Evolutionary conservation across 2,797 vertebrate species (phyloP), one percentile per base, ranked within the genome.

Genomic region (Myiotriccus ornatus): DNA sequence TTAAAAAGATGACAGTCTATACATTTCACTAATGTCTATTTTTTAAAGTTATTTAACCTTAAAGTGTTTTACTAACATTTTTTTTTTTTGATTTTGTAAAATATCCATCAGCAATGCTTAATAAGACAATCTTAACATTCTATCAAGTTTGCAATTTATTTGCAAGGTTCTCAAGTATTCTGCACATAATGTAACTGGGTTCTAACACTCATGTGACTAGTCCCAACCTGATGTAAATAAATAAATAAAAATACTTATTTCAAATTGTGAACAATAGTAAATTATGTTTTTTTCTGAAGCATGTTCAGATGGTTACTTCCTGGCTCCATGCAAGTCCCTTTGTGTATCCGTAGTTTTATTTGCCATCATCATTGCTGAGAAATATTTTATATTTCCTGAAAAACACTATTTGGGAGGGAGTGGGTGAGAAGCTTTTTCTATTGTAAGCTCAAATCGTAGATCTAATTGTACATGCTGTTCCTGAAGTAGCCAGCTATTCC

Each of bases 151-250:
- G 39, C 76, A 68, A 30, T 21, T 69, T 37, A 17, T 30, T 21
- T 70, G 8, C 6, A 79, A n/a, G 15, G 27, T 22, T 62, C 73
- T 77, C 18, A 91, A 43, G 27, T 50, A n/a, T 74, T 73, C 12
- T 70, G 6, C 7, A 43, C 0, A 6, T 30, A 55, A 57, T 10
- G 2, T 32, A 65, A 16, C 5, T 28, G 13, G 5, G 3, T n/a
- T 68, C 64, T 22, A 85, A 89, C 34, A 22, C n/a, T 57, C 56
- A 7, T 3, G 1, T 46, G 9, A 57, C 25, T 50, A 46, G 6
- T 49, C 68, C 5, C 8, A 71, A 14, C 7, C 37, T 41, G 7
- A 75, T 37, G 9, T 24, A 17, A 49, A 50, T 23, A 13, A 47
- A 49, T 30, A 52, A 52, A 52, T 12, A 55, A 34, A 59, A 34